Percentiles rank a stretch among this genome's conserved stretches.
Evolutionary conservation across 2,888 invertebrate genomes (phyloP).

Genomic region (Amiota communis): DNA sequence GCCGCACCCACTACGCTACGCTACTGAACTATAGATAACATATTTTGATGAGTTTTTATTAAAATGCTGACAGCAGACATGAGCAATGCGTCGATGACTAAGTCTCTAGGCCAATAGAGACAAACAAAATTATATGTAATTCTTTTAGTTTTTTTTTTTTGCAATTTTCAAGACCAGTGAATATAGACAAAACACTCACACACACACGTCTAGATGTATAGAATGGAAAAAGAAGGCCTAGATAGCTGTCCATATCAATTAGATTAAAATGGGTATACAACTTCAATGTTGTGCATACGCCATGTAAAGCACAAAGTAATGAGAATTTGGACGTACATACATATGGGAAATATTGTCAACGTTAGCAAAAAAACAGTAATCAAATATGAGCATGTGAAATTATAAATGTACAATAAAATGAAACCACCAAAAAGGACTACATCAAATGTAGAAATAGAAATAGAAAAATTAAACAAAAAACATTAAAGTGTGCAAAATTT

Average conservation of each 20-base stretch:
- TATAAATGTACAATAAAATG: neutral
- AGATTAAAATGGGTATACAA: neutral
- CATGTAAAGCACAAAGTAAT: too few species aligned
- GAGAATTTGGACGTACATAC: too few species aligned
- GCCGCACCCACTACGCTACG: too few species aligned
- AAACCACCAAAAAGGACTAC: neutral
- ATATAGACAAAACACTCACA: neutral
- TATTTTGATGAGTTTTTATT: conserved; percentile 14
- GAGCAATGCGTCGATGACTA: neutral
- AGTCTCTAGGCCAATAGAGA: too few species aligned
- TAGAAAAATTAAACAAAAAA: neutral
- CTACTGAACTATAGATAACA: too few species aligned
- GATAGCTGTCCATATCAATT: neutral
- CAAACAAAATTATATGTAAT: too few species aligned
- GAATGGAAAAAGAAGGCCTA: too few species aligned
- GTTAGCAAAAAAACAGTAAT: neutral
- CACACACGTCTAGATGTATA: neutral
- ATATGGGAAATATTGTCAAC: neutral
- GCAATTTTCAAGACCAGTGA: neutral
- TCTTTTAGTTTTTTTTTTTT: too few species aligned
- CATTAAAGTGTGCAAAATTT: neutral
- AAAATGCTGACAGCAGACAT: conserved; percentile 14
- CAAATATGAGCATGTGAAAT: neutral
- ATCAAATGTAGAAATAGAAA: neutral
- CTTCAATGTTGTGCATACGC: neutral